These are phyloP conservation scores for Athalia rosae DNA, from an alignment of 2,888 invertebrate species.

Conservation along the genomic window DNA sequence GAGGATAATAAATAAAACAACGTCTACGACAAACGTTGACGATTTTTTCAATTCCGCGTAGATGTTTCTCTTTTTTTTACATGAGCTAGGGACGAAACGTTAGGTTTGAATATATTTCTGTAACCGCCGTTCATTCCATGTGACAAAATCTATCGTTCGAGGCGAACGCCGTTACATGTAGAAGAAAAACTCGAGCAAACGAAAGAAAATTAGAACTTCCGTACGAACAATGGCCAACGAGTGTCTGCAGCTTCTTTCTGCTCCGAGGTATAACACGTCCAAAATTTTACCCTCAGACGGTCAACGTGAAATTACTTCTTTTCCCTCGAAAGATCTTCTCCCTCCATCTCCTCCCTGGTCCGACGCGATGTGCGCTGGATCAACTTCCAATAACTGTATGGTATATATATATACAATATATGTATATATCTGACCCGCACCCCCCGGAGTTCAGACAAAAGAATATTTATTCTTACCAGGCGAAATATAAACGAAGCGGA, in stretches of 20 bases:
- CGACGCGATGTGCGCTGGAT: neutral
- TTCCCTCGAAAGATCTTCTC: neutral
- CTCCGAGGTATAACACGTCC: neutral
- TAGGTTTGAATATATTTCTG: too few relatives aligned
- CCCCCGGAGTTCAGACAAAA: slow-evolving; percentile 34
- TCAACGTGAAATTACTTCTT: slow-evolving; percentile 16
- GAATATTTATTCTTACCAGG: slow-evolving; percentile 30
- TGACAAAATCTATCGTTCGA: too few relatives aligned
- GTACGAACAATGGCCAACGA: neutral
- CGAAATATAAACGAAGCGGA: slow-evolving; percentile 27
- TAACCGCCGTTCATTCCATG: too few relatives aligned
- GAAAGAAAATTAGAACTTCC: slow-evolving; percentile 17
- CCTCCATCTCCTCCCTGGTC: neutral
- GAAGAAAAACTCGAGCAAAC: too few relatives aligned
- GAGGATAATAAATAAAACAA: too few relatives aligned
- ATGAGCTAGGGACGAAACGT: too few relatives aligned
- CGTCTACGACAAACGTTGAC: too few relatives aligned
- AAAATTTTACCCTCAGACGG: slow-evolving; percentile 7
- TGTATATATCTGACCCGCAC: neutral
- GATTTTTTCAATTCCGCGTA: too few relatives aligned
- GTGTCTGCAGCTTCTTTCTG: neutral
- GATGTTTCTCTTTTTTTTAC: too few relatives aligned
- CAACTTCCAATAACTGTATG: slow-evolving; percentile 21
- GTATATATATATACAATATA: neutral
- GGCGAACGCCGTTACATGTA: too few relatives aligned